Evolutionary conservation across 2,797 vertebrate genomes (phyloP).

Genomic region (Carcharodon carcharias): DNA sequence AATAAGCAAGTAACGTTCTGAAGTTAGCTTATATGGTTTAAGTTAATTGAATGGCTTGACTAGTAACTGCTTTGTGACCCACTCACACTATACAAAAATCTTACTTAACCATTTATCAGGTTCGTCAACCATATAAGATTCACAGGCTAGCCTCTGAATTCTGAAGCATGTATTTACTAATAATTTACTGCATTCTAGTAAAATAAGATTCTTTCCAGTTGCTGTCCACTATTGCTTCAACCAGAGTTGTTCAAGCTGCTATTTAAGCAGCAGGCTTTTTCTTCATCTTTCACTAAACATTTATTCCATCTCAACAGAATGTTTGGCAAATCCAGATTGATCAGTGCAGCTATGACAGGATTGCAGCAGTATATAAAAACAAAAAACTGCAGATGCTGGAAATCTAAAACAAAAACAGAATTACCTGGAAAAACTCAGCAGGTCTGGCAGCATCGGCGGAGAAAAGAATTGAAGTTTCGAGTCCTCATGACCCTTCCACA

Average conservation of each 20-base stretch:
- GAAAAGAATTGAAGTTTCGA: too few species aligned
- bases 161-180: background rate
- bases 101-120: background rate
- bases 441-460: too few species aligned
- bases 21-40: constrained; percentile 1
- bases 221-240: background rate
- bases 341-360: background rate
- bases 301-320: background rate
- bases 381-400: too few species aligned
- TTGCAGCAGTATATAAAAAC: background rate
- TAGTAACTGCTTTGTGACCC: background rate
- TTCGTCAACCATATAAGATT: background rate
- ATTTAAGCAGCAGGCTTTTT: background rate
- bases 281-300: background rate
- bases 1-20: background rate
- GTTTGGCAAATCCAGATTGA: background rate
- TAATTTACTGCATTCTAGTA: background rate
- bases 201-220: background rate
- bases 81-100: background rate
- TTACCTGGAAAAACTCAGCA: too few species aligned
- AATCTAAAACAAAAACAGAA: too few species aligned
- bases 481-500: too few species aligned
- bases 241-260: background rate
- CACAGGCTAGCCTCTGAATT: background rate
- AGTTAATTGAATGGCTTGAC: background rate